Evolutionary conservation across 2,113 vertebrate genomes (phyloP).

Genomic region (Protobothrops flavoviridis): DNA sequence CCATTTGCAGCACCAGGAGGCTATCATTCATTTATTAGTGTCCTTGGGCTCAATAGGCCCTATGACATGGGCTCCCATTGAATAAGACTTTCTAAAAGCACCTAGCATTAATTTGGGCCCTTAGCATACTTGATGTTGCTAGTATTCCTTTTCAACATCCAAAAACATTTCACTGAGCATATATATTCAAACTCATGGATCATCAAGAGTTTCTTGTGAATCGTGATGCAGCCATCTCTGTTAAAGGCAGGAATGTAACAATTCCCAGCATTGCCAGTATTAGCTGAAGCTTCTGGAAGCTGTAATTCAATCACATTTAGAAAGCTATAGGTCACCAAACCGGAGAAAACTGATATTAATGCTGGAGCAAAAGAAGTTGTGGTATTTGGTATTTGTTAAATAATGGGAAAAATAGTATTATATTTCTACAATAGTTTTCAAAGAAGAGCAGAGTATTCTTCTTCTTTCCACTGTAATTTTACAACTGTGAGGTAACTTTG

Average conservation of each 20-base stretch:
- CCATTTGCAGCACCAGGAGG: neutral
- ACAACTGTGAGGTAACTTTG: neutral
- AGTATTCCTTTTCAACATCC: neutral
- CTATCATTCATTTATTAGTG: neutral
- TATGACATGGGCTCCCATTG: neutral
- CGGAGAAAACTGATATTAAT: neutral
- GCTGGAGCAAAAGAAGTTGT: neutral
- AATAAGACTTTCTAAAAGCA: neutral
- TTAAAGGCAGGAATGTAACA: neutral
- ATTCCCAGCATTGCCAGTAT: neutral
- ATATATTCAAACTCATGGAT: neutral
- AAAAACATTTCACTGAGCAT: neutral
- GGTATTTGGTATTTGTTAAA: neutral
- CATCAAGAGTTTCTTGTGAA: neutral
- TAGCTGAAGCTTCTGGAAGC: neutral
- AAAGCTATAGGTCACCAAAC: neutral
- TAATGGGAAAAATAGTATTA: neutral
- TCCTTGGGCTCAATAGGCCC: neutral
- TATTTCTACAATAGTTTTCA: neutral
- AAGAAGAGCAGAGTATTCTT: neutral
- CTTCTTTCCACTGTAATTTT: neutral
- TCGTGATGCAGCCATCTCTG: neutral
- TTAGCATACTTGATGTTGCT: neutral
- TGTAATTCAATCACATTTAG: neutral
- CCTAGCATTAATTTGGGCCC: neutral